Conservation (phyloP, 2,797 vertebrate species). For the Myiotriccus ornatus region DNA sequence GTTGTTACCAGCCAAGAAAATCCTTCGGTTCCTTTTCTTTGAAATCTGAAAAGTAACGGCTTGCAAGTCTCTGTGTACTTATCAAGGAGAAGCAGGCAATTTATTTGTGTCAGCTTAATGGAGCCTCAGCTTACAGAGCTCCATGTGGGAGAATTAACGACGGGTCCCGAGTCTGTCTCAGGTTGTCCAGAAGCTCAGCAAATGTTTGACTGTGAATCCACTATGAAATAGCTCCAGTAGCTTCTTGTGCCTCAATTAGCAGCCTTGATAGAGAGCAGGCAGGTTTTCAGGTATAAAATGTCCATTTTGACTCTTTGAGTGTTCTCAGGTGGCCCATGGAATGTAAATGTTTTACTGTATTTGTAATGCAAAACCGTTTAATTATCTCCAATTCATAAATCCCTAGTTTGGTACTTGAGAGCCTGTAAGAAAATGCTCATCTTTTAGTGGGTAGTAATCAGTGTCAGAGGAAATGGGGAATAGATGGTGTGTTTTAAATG, state of each 20-base stretch:
- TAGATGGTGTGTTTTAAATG: not conserved
- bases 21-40: not conserved
- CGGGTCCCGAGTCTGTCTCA: fast-evolving
- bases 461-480: not conserved
- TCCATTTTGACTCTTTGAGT: not conserved
- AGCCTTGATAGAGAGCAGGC: not conserved
- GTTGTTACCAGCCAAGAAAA: not conserved
- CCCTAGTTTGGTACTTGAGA: not conserved
- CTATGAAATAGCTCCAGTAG: not conserved
- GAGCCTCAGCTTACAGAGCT: not conserved
- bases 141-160: not conserved
- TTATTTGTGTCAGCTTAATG: not conserved
- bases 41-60: not conserved
- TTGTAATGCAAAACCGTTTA: constrained; percentile 23
- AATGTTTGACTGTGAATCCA: not conserved
- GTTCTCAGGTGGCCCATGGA: not conserved
- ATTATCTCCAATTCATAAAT: constrained; percentile 33
- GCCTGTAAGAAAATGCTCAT: constrained; percentile 8
- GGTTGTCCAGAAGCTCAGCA: not conserved
- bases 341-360: not conserved
- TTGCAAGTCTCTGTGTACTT: not conserved
- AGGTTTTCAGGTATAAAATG: not conserved
- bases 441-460: constrained; percentile 9
- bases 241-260: not conserved
- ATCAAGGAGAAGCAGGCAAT: not conserved